Base-by-base conservation (phyloP, 2,888 invertebrate species). In the Ligdia adustata region DNA sequence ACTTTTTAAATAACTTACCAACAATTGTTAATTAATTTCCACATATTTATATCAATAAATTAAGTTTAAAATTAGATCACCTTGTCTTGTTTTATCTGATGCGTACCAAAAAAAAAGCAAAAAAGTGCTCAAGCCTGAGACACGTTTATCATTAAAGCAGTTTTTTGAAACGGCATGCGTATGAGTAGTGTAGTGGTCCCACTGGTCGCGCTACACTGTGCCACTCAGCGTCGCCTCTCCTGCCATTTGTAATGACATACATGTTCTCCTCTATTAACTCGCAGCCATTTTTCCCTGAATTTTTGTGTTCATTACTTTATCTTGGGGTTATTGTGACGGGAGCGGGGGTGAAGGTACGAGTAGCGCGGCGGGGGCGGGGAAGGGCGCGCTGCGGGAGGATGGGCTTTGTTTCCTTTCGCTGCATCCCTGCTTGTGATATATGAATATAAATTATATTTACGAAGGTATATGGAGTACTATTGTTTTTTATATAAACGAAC, bases 251-350 rank as follows among this genome's bases (percentile, higher is more conserved):
- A 70, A 74, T 70, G 67, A 66, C 65, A 63, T 52, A 66, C 66
- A 59, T 52, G 62, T 59, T 61, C 59, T 62, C 55, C 47, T 57
- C 64, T 66, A 70, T 72, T 74, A 74, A 71, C 72, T 63, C 56
- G 41, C 55, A 38, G 57, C 64, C 64, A 75, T 75, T 77, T 75
- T 72, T 72, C 70, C 64, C 64, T 54, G 64, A 71, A 72, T 71
- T 69, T 76, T 69, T 69, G 61, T 64, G 66, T 69, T 74, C 71
- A 79, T 77, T 74, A 73, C 70, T 64, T 60, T 68, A 64, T 70
- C 70, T 71, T 66, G 41, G 67, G 67, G 66, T 68, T 61, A 62
- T 66, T 53, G 55, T 50, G 48, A 29, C 50, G 44, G 42, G 50
- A 29, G 45, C 35, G 12, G 18, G 9, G 39, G 38, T 16, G n/a